Conservation (phyloP, 2,888 invertebrate species). For the Zhengitettix transpicula region DNA sequence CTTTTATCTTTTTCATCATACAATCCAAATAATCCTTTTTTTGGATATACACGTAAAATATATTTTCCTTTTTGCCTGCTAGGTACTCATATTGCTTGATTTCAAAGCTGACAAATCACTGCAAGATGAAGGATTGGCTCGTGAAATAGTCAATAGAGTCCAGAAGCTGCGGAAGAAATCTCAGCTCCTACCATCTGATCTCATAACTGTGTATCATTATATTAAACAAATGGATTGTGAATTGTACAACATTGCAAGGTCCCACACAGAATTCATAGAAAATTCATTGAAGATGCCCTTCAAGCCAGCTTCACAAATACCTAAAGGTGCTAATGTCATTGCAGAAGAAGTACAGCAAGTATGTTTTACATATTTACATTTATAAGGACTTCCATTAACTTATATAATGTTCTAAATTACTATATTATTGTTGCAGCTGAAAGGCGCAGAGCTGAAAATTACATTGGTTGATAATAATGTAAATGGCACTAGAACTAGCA, state of each 20-base stretch:
- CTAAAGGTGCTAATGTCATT: no score
- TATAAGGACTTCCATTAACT: no score
- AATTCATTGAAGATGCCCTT: constrained; percentile 67
- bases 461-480: no score
- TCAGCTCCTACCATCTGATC: constrained; percentile 78
- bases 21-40: no score
- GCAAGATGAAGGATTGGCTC: constrained; percentile 85
- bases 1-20: neutral
- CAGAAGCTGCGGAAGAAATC: constrained; percentile 94
- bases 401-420: no score
- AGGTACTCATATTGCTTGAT: constrained; percentile 72
- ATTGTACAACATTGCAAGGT: constrained; percentile 47
- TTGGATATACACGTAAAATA: no score
- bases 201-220: constrained; percentile 64
- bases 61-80: constrained; percentile 5
- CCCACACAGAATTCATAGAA: constrained; percentile 62
- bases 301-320: neutral
- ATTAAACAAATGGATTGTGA: constrained; percentile 39
- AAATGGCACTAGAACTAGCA: no score
- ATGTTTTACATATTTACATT: no score
- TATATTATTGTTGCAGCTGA: no score
- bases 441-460: no score
- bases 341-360: no score
- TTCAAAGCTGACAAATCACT: constrained; percentile 77
- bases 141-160: constrained; percentile 90